Evolutionary conservation across 1,140 invertebrate genomes (phyloP), one percentile per base, ranked within the genome.

Genomic region (Colletes gigas): DNA sequence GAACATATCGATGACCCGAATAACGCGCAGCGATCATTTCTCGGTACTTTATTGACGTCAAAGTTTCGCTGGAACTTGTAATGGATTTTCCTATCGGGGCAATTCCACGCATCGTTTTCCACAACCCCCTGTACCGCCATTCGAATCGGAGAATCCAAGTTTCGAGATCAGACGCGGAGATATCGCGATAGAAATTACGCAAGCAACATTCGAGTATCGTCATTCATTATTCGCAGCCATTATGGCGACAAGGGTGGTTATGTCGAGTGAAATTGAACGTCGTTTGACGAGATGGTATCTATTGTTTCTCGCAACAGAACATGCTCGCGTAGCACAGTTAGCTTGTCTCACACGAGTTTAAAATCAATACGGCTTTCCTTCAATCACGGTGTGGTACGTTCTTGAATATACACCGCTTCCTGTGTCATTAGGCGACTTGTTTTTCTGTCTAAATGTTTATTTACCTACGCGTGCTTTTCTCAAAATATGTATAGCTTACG

Each of bases 171-270:
- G 1, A 17, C 12, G 39, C 6, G 17, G 6, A 12, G 39, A 17
- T n/a, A n/a, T 17, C 14, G 62, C 44, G 17, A 65, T 8, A 41
- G 52, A 70, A 71, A 71, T 71, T 44, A 10, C n/a, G 6, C 17
- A 17, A 14, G 55, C 14, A 15, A 15, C 7, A 71, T 55, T 21
- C 6, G 10, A 15, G 68, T 6, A 57, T 10, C n/a, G 47, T 69
- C 17, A 9, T 69, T n/a, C 67, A 69, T 55, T 69, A 69, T 69
- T 21, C n/a, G 52, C 2, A 47, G 19, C 67, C n/a, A 69, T 69
- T 69, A 55, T n/a, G 4, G 47, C 55, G 63, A 15, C 9, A 30
- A 66, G 63, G 30, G 30, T 39, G 63, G 41, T 17, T 39, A 17
- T 7, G 19, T 69, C 10, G 50, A 15, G 19, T 12, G 21, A 69